phyloP scores from a whole-genome alignment of 30 jellyfish, hydroid and myxozoan species.

The Cassiopea xamachana region DNA sequence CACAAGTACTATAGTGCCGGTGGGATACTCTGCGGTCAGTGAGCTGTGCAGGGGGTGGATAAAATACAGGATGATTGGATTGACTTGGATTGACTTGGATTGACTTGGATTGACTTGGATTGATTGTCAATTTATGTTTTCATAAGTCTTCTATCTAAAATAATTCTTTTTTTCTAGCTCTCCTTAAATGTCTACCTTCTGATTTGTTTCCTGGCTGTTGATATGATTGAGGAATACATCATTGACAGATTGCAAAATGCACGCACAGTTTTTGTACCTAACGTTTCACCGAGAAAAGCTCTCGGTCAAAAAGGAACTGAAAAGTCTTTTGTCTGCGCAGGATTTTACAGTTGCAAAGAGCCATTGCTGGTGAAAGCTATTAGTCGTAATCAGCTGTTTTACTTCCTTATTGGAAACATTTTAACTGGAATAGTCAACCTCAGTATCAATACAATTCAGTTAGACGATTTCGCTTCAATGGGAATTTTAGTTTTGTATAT shows the following conservation, averaged over 20 bases:
- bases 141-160: background rate
- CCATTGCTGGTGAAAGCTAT: conserved; percentile 77
- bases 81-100: no score
- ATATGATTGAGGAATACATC: conserved; percentile 50
- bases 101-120: no score
- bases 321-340: background rate
- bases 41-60: no score
- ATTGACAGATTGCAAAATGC: background rate
- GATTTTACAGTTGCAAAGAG: background rate
- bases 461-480: conserved; percentile 24
- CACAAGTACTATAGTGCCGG: no score
- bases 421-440: conserved; percentile 83
- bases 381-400: conserved; percentile 69
- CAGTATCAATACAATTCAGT: conserved; percentile 51
- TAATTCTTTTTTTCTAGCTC: conserved; percentile 16
- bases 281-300: conserved; percentile 57
- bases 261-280: background rate
- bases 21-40: no score
- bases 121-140: no score
- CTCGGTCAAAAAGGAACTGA: conserved; percentile 1
- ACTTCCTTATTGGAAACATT: conserved; percentile 79
- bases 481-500: conserved; percentile 25
- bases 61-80: no score
- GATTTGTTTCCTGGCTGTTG: conserved; percentile 49
- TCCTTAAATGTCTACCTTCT: conserved; percentile 63